These are phyloP conservation scores for Tetragonisca angustula DNA, from an alignment of 2,888 invertebrate species.

Conservation along the genomic window DNA sequence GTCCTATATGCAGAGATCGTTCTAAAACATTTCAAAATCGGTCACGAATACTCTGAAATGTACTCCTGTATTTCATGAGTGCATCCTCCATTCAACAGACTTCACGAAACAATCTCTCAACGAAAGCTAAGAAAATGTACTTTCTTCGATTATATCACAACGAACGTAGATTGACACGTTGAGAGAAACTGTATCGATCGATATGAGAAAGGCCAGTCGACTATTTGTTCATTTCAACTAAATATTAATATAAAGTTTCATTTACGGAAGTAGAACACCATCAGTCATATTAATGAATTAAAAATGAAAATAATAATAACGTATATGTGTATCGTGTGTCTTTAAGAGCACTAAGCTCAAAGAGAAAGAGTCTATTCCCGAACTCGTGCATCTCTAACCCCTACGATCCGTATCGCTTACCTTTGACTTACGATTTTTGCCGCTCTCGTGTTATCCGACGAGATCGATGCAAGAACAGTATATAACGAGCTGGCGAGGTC, in stretches of 20 bases:
- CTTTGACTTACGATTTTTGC: slow-evolving; percentile 71
- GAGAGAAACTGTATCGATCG: neutral
- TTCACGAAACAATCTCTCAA: neutral
- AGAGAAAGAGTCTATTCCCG: neutral
- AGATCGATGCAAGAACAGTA: slow-evolving; percentile 68
- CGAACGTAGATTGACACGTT: neutral
- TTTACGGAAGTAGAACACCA: neutral
- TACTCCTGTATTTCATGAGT: slow-evolving; percentile 8
- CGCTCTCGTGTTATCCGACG: slow-evolving; percentile 56
- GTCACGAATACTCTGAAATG: slow-evolving; percentile 51
- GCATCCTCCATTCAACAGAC: neutral
- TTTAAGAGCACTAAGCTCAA: neutral
- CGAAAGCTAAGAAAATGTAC: neutral
- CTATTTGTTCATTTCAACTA: too few species aligned
- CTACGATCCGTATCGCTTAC: slow-evolving; percentile 54
- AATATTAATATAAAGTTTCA: neutral
- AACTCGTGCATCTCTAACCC: neutral
- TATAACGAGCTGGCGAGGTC: slow-evolving; percentile 57
- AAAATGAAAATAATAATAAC: neutral
- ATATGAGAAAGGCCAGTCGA: neutral
- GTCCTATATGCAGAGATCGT: slow-evolving; percentile 41
- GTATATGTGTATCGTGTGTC: neutral
- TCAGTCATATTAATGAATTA: neutral
- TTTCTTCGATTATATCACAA: neutral
- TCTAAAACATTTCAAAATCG: slow-evolving; percentile 45